Conservation (phyloP, 2,797 vertebrate genomes). For the Iguana delicatissima region DNA sequence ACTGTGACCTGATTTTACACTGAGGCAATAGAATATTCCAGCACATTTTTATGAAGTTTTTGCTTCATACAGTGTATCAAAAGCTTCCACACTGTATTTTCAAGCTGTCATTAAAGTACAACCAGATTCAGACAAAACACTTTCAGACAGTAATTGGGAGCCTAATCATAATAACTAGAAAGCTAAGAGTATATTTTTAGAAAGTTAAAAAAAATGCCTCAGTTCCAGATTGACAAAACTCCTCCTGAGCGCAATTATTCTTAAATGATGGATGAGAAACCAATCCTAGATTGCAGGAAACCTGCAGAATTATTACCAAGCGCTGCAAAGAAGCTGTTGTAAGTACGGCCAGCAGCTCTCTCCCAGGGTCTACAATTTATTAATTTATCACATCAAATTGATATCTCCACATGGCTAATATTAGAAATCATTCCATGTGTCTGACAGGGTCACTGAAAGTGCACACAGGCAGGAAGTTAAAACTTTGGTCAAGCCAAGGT, state of each 20-base stretch:
- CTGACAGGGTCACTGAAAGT: too few species aligned
- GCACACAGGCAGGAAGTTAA: too few species aligned
- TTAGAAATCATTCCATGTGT: too few species aligned
- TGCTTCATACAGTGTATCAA: not conserved
- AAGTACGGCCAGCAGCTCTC: too few species aligned
- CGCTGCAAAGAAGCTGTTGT: not conserved
- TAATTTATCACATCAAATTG: too few species aligned
- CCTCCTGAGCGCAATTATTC: not conserved
- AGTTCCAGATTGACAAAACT: not conserved
- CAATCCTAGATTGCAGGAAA: not conserved
- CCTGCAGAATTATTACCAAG: not conserved
- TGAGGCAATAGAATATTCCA: conserved; percentile 3
- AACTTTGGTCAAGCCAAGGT: too few species aligned
- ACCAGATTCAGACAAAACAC: conserved; percentile 18
- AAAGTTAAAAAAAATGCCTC: conserved; percentile 1
- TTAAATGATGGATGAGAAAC: not conserved
- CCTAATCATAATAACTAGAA: not conserved
- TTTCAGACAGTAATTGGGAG: conserved; percentile 7
- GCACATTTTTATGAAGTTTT: not conserved
- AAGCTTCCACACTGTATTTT: not conserved
- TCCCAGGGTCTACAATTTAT: too few species aligned
- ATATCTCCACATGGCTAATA: too few species aligned
- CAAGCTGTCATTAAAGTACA: conserved; percentile 14
- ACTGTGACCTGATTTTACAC: not conserved
- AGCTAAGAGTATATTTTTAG: not conserved